Percentiles rank a stretch among this genome's conserved stretches.
Evolutionary conservation across 2,888 invertebrate genomes (phyloP).

Genomic region (Tetranychus piercei): DNA sequence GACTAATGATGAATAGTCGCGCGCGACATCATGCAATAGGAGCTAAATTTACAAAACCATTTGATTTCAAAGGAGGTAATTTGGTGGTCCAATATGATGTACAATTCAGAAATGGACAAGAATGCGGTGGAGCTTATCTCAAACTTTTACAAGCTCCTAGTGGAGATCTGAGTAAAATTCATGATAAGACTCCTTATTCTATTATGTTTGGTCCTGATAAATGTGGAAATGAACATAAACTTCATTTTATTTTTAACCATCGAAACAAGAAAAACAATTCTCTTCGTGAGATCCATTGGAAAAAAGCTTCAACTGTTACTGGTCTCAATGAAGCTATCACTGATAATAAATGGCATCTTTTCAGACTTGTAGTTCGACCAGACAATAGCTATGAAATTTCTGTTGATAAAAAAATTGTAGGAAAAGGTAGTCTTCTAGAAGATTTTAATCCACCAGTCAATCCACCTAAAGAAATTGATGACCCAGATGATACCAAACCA

Average conservation of each 20-base stretch:
- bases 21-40: conserved; percentile 73
- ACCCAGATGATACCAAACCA: conserved; percentile 61
- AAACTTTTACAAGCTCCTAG: conserved; percentile 56
- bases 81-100: conserved; percentile 62
- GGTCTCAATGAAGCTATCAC: conserved; percentile 44
- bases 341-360: conserved; percentile 79
- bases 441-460: conserved; percentile 85
- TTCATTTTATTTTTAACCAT: conserved; percentile 78
- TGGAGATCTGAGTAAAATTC: conserved; percentile 51
- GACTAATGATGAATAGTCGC: conserved; percentile 43
- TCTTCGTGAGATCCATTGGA: conserved; percentile 84
- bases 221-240: conserved; percentile 84
- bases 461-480: conserved; percentile 82
- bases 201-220: conserved; percentile 99
- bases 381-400: conserved; percentile 61
- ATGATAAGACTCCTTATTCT: conserved; percentile 90
- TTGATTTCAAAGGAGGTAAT: conserved; percentile 62
- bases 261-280: conserved; percentile 77
- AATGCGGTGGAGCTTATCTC: conserved; percentile 94
- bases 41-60: conserved; percentile 54
- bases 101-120: conserved; percentile 77
- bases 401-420: conserved; percentile 63
- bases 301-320: conserved; percentile 47
- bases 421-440: conserved; percentile 64
- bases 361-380: conserved; percentile 54